Evolutionary conservation across 2,113 vertebrate species (phyloP).

Genomic region (Zootoca vivipara): DNA sequence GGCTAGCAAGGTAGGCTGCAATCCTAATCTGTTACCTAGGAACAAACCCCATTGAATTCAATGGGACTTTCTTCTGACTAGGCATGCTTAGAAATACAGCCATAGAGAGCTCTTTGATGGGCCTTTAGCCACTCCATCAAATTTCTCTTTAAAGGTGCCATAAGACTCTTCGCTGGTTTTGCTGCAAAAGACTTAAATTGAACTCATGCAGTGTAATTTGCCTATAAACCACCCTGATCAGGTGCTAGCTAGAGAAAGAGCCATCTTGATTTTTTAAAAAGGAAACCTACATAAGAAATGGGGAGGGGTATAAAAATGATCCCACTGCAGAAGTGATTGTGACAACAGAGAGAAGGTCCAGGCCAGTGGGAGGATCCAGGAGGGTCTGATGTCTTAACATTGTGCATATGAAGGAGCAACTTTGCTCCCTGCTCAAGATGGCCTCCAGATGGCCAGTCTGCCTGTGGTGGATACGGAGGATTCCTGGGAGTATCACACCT

Average conservation of each 20-base stretch:
- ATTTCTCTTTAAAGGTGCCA: no score
- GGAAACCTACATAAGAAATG: not conserved
- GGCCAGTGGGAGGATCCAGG: no score
- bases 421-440: not conserved
- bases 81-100: no score
- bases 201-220: no score
- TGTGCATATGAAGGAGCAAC: not conserved
- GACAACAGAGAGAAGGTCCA: not conserved
- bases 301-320: not conserved
- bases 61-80: no score
- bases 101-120: no score
- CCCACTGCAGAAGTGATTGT: not conserved
- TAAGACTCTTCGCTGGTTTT: no score
- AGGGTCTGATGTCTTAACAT: not conserved
- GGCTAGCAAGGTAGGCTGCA: no score
- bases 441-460: not conserved
- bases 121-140: no score
- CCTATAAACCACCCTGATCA: not conserved
- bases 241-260: not conserved
- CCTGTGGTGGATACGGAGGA: not conserved
- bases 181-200: no score
- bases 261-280: not conserved
- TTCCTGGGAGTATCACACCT: not conserved
- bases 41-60: no score
- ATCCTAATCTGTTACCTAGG: no score